Percentiles rank a stretch among this genome's conserved stretches.
Evolutionary conservation across 1,140 invertebrate species (phyloP).

Genomic region (Thaumetopoea pityocampa): DNA sequence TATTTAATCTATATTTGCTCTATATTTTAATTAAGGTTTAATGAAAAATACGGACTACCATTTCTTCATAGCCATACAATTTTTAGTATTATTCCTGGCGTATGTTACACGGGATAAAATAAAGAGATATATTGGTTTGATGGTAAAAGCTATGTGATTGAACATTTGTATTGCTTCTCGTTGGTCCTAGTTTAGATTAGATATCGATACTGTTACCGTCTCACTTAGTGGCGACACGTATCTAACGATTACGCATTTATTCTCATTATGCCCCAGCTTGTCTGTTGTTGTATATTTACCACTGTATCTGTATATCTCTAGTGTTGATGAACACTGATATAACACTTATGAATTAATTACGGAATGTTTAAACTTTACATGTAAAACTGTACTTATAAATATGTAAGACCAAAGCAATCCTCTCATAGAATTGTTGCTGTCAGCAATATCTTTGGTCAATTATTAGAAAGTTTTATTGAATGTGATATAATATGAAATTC

Average conservation of each 20-base stretch:
- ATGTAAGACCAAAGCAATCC: constrained; percentile 65
- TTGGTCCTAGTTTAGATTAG: too few relatives aligned
- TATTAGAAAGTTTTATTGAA: constrained; percentile 66
- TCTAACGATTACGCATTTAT: constrained; percentile 37
- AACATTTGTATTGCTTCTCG: too few relatives aligned
- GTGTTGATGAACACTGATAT: constrained; percentile 18
- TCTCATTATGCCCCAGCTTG: constrained; percentile 37
- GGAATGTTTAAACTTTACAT: constrained; percentile 28
- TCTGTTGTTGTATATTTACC: constrained; percentile 46
- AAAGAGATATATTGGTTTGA: too few relatives aligned
- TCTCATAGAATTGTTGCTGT: constrained; percentile 60
- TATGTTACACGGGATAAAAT: too few relatives aligned
- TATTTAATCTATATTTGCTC: too few relatives aligned
- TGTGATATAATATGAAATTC: constrained; percentile 53
- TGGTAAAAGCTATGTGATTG: too few relatives aligned
- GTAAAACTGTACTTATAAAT: constrained; percentile 53
- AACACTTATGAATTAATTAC: constrained; percentile 25
- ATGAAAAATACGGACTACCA: too few relatives aligned
- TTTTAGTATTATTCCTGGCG: too few relatives aligned
- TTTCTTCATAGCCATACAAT: too few relatives aligned
- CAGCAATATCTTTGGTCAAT: constrained; percentile 74
- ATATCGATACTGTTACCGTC: constrained; percentile 41
- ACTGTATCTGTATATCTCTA: constrained; percentile 28
- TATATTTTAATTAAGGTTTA: too few relatives aligned
- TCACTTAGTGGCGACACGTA: constrained; percentile 35